Evolutionary conservation across 2,888 invertebrate genomes (phyloP).

Genomic region (Chrysolina americana): DNA sequence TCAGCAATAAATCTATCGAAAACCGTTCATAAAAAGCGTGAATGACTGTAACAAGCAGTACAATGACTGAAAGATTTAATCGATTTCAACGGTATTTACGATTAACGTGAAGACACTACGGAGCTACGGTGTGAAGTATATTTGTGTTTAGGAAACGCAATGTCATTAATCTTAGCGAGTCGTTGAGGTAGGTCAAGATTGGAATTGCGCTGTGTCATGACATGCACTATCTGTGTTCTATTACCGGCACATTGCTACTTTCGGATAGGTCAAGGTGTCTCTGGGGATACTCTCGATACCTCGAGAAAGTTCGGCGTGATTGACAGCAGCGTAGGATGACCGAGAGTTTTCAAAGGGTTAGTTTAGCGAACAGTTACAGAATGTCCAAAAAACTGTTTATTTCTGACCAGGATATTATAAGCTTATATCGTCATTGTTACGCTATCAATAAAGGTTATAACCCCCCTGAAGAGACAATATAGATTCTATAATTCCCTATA

Average conservation of each 20-base stretch:
- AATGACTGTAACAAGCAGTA: constrained; percentile 12
- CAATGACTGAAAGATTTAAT: constrained; percentile 20
- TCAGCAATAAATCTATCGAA: neutral
- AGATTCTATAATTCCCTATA: too few relatives aligned
- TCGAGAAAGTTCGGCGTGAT: constrained; percentile 8
- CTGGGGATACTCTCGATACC: constrained; percentile 15
- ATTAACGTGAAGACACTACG: constrained; percentile 46
- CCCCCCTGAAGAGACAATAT: too few relatives aligned
- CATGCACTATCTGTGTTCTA: constrained; percentile 61
- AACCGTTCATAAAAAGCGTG: neutral
- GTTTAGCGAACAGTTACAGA: too few relatives aligned
- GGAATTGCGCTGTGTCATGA: constrained; percentile 65
- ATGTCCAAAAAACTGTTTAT: too few relatives aligned
- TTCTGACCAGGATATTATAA: too few relatives aligned
- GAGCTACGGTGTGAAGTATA: constrained; percentile 34
- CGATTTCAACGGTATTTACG: constrained; percentile 42
- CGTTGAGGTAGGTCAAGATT: constrained; percentile 64
- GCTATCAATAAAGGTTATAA: too few relatives aligned
- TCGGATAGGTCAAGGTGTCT: constrained; percentile 57
- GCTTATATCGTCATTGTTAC: too few relatives aligned
- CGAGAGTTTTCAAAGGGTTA: neutral
- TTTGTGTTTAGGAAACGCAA: constrained; percentile 53
- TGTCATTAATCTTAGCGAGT: constrained; percentile 66
- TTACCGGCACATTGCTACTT: constrained; percentile 53
- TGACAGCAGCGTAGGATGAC: neutral